Evolutionary conservation across 2,888 invertebrate species (phyloP), one percentile per base, ranked within the genome.

Genomic region (Ectobius pallidus): DNA sequence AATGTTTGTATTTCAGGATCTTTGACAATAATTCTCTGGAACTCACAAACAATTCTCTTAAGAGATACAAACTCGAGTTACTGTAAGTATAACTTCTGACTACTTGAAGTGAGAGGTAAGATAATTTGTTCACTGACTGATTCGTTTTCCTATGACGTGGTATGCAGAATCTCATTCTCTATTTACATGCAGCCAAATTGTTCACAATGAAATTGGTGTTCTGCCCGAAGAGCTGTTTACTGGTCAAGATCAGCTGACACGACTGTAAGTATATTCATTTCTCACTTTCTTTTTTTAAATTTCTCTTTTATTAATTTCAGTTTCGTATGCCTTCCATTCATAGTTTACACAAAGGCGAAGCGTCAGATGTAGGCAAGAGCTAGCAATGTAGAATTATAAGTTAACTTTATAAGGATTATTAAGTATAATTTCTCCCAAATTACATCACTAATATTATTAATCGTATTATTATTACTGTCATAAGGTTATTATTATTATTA

Each of bases 51-150:
- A 65, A 78, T 71, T 78, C 78, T 0, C 79, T 84, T 39, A 62
- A 70, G 2, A 76, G 72, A 69, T 82, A 82, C 68, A 77, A 77
- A 79, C 83, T 83, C 79, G 79, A 76, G 79, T 82, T 80, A 84
- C 83, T 83, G 87, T 87, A 78, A 82, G 86, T 83, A 81, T 14
- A 16, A 27, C 7, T 16, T 32, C 61, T 6, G 1, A 69, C 1
- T 61, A 1, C 6, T 69, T 44, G 9, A 18, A 39, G 34, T 34
- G 11, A 34, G 34, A 6, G 11, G 34, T 34, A 7, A 1, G n/a
- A 3, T 25, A 18, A 20, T 39, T 6, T 68, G 18, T n/a, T 68
- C 44, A 42, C n/a, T 49, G 49, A n/a, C n/a, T n/a, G n/a, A n/a
- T n/a, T n/a, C n/a, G n/a, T n/a, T n/a, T n/a, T n/a, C n/a, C n/a